A percentile compares a stretch with the other conserved stretches of the same genome.
Conservation (phyloP, 2,888 invertebrate genomes). For the Eurytoma californica region DNA sequence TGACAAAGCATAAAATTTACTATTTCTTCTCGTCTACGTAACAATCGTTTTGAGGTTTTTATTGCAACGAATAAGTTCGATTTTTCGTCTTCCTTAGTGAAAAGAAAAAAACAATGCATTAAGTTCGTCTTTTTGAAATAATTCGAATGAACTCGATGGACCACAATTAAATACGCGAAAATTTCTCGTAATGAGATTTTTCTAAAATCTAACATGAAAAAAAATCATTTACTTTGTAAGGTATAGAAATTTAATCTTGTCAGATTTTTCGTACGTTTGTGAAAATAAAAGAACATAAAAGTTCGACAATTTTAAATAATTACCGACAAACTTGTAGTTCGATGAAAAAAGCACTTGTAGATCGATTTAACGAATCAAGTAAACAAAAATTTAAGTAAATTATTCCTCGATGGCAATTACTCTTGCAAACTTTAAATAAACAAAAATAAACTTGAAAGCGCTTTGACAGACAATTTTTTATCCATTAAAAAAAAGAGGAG, state of each 20-base stretch:
- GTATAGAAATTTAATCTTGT: constrained; percentile 10
- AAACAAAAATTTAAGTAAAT: constrained; percentile 24
- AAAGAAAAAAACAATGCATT: constrained; percentile 24
- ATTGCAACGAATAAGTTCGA: constrained; percentile 48
- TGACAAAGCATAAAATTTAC: neutral
- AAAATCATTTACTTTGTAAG: constrained; percentile 26
- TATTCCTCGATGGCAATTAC: constrained; percentile 36
- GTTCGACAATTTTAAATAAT: constrained; percentile 36
- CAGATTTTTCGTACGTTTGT: constrained; percentile 15
- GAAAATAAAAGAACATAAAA: constrained; percentile 38
- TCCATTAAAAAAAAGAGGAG: constrained; percentile 13
- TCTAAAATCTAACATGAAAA: constrained; percentile 48
- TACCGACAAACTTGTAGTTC: constrained; percentile 41
- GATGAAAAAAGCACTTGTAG: constrained; percentile 43
- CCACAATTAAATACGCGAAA: constrained; percentile 51
- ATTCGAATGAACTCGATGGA: constrained; percentile 48
- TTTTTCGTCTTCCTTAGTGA: constrained; percentile 48
- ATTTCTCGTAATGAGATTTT: constrained; percentile 33
- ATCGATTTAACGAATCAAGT: constrained; percentile 12
- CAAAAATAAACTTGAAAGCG: neutral
- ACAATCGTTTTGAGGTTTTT: constrained; percentile 12
- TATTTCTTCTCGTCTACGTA: constrained; percentile 8
- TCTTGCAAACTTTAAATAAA: constrained; percentile 47
- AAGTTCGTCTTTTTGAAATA: constrained; percentile 25
- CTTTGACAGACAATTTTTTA: constrained; percentile 43